These are phyloP conservation scores for Branchipolynoe longqiensis DNA, from an alignment of 2,888 invertebrate species.

Conservation along the genomic window DNA sequence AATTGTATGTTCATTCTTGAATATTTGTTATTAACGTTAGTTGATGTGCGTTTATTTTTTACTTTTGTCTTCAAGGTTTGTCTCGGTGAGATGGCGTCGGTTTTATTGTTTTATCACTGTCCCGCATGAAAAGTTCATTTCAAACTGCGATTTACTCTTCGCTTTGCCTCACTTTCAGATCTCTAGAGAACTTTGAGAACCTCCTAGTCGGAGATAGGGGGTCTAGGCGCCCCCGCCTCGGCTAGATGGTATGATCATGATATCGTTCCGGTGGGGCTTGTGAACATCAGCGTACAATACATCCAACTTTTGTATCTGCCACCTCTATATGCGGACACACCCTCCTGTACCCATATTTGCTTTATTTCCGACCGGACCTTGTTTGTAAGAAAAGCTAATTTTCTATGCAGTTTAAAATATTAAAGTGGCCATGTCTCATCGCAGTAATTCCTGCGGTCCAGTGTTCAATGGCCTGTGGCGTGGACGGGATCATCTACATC, in stretches of 20 bases:
- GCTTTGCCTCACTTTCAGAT: conserved; percentile 86
- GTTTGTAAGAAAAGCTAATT: conserved; percentile 47
- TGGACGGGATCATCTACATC: not conserved
- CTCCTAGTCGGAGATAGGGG: conserved; percentile 91
- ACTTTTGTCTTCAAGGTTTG: too few species aligned
- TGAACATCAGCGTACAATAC: not conserved
- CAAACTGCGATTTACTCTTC: too few species aligned
- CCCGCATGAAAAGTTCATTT: too few species aligned
- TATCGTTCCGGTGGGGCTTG: not conserved
- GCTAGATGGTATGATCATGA: conserved; percentile 17
- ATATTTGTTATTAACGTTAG: too few species aligned
- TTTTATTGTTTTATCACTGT: too few species aligned
- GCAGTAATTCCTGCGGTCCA: not conserved
- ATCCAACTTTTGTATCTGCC: conserved; percentile 26
- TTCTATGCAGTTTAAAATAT: conserved; percentile 54
- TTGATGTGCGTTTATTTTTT: too few species aligned
- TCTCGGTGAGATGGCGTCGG: too few species aligned
- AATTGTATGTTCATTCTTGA: too few species aligned
- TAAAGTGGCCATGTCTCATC: not conserved
- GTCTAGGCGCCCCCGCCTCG: conserved; percentile 26
- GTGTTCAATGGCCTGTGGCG: conserved; percentile 41
- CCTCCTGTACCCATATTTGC: not conserved
- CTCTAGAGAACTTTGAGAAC: conserved; percentile 99
- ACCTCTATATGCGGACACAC: conserved; percentile 31
- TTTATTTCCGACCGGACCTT: conserved; percentile 39